Base-by-base conservation (phyloP, 2,797 vertebrate genomes). In the Gymnocypris eckloni region DNA sequence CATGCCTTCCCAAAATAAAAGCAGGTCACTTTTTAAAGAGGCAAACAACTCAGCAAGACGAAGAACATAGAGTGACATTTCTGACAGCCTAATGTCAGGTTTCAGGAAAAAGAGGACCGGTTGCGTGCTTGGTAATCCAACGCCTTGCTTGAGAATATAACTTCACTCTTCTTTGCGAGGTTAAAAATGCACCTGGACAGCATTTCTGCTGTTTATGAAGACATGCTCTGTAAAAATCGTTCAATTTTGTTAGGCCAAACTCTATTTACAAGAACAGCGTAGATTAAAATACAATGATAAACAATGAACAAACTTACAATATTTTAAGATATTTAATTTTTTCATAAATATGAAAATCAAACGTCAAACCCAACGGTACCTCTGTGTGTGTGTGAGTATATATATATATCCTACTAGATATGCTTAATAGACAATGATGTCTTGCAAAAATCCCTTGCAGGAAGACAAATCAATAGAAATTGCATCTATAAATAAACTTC, bases 1-100 rank as follows among this genome's bases (percentile, higher is more conserved):
- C 70, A 71, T 18, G 13, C 67, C 82, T 84, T 92, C 88, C 89
- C 85, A 92, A 94, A 93, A 92, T 89, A 90, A 91, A 91, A 91
- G 56, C 48, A 88, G 87, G 79, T 22, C 72, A 79, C 81, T 83
- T 87, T 61, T 39, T 76, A 81, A 22, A 33, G 39, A 56, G 80
- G 86, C 79, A 90, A 90, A 91, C 87, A 89, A 79, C 79, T 78
- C 22, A 15, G 39, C 20, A 56, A 45, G 76, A 61, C 2, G 20
- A 85, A 80, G 50, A 71, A 39, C 75, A 69, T 2, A 13, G 64
- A 52, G 20, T 20, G 48, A 45, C n/a, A 59, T 56, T 73, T 52
- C 48, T 66, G 54, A 80, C 25, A 64, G 54, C 69, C 28, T 22
- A 4, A 87, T 43, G 86, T 89, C 67, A 43, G 59, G 54, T 82